phyloP scores from a whole-genome alignment of 2,888 invertebrate genomes.

The Xestia xanthographa region DNA sequence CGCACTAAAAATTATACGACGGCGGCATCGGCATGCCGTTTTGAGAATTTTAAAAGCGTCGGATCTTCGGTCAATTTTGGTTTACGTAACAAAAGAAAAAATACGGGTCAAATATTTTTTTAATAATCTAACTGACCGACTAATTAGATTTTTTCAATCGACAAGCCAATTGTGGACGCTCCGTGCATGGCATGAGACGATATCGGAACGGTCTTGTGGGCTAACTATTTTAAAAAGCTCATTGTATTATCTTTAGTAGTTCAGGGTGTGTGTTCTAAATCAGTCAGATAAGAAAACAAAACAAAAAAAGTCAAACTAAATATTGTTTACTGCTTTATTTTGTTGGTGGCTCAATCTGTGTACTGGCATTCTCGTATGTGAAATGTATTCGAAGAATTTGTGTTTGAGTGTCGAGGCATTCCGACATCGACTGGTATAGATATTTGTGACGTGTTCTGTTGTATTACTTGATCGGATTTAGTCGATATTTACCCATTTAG shows the following conservation, averaged over 20 bases:
- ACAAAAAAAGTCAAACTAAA: background rate
- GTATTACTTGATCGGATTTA: background rate
- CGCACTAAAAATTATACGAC: too few species aligned
- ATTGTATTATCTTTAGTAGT: background rate
- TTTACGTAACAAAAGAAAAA: too few species aligned
- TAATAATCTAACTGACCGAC: too few species aligned
- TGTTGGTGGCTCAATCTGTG: conserved; percentile 8
- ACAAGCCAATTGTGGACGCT: too few species aligned
- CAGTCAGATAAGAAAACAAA: background rate
- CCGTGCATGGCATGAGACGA: too few species aligned
- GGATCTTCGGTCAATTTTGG: too few species aligned
- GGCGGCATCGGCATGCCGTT: too few species aligned
- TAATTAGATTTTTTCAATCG: too few species aligned
- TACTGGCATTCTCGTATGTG: background rate
- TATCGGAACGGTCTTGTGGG: too few species aligned
- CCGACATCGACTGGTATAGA: background rate
- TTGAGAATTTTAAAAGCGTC: too few species aligned
- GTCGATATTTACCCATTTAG: background rate
- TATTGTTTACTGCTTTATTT: conserved; percentile 3
- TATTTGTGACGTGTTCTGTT: conserved; percentile 12
- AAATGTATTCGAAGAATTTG: conserved; percentile 14
- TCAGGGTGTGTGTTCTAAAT: background rate
- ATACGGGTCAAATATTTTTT: too few species aligned
- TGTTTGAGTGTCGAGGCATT: conserved; percentile 8
- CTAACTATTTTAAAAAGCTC: background rate